Base-by-base conservation (phyloP, 2,888 invertebrate species). In the Netelia fuscicornis region DNA sequence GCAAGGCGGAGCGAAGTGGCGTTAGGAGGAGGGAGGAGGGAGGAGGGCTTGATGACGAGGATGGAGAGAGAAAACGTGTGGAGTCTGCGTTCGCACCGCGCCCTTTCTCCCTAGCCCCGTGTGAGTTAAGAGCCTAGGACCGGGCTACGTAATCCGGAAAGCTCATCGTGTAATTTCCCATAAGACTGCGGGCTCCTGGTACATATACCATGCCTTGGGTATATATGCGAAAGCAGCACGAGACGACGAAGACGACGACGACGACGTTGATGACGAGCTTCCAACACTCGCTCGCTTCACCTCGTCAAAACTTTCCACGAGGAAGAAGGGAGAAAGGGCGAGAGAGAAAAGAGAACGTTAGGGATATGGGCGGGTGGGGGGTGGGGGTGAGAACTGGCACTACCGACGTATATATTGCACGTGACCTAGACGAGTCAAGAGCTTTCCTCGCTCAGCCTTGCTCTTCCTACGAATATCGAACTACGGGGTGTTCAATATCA, bases 131-230 rank as follows among this genome's bases (percentile, higher is more conserved):
- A 81, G 79, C 70, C 77, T 75, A 52, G 64, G 64, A 68, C 72
- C 60, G 68, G 81, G 77, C 77, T 81, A 72, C 83, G 80, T 85
- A 86, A 83, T 84, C 84, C 87, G 86, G 68, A 85, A 89, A 90
- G 90, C 91, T 90, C 91, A 89, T 91, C 89, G 90, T 89, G 90
- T 92, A 92, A 92, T 92, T 92, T 92, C 92, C 92, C 92, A 91
- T 89, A 92, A 92, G 92, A 90, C 92, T 87, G 64, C 71, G 84
- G 37, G 60, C 60, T 75, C 62, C 10, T 42, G 44, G 42, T 65
- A 13, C 13, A 10, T 58, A 58, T 58, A 58, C 17, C 13, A 48
- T 48, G 48, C 48, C 48, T 48, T 71, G 25, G 42, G 60, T 58
- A 54, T 60, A 68, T 17, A 25, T 52, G 11, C 64, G 11, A 56